Evolutionary conservation across 2,797 vertebrate species (phyloP).

Genomic region (Anableps anableps): DNA sequence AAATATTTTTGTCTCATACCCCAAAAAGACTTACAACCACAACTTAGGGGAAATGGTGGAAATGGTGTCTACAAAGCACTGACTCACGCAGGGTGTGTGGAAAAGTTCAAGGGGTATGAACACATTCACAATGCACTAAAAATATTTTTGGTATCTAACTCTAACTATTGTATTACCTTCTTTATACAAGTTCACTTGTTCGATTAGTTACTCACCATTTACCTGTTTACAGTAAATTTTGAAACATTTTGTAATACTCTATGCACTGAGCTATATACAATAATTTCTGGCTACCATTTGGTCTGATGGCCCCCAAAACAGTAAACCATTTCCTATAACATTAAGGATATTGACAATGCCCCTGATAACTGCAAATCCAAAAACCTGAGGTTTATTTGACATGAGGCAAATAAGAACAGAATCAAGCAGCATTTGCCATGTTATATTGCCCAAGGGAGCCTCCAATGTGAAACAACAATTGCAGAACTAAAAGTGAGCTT

Average conservation of each 20-base stretch:
- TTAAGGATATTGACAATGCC: not conserved
- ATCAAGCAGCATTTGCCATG: slow-evolving; percentile 34
- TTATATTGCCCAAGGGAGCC: slow-evolving; percentile 10
- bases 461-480: slow-evolving; percentile 45
- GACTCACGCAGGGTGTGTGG: not conserved
- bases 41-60: too few species aligned
- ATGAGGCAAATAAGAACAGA: not conserved
- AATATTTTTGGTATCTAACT: not conserved
- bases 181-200: not conserved
- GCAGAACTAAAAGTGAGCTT: slow-evolving; percentile 39
- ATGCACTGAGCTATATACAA: not conserved
- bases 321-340: not conserved
- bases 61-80: too few species aligned
- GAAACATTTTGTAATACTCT: not conserved
- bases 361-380: slow-evolving; percentile 24
- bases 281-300: not conserved
- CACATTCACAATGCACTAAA: not conserved
- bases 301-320: not conserved
- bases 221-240: not conserved
- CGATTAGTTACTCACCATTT: not conserved
- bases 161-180: not conserved
- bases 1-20: too few species aligned
- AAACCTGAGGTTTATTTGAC: slow-evolving; percentile 20
- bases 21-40: too few species aligned
- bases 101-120: not conserved